Evolutionary conservation across 1,140 invertebrate species (phyloP).

Genomic region (Drosophila novamexicana): DNA sequence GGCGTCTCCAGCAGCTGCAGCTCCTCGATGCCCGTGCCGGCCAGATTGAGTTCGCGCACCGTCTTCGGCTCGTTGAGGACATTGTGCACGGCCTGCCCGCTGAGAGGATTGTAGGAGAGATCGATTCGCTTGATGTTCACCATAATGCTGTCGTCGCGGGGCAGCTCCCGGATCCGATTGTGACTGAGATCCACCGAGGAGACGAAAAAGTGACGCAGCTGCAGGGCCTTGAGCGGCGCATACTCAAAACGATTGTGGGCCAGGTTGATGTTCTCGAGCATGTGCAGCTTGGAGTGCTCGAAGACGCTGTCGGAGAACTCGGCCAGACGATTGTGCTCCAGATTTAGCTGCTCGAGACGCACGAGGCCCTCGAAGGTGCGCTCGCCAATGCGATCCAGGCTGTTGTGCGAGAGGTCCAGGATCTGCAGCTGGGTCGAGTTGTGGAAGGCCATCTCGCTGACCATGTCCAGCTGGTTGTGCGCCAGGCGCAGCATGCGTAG

Average conservation of each 20-base stretch:
- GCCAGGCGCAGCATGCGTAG: conserved; percentile 89
- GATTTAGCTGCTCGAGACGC: conserved; percentile 90
- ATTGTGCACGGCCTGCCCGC: conserved; percentile 89
- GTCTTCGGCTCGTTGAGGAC: conserved; percentile 95
- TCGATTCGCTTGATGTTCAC: conserved; percentile 95
- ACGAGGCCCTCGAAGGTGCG: conserved; percentile 93
- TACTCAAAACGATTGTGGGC: conserved; percentile 91
- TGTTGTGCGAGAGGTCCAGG: conserved; percentile 91
- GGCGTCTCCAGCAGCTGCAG: conserved; percentile 92
- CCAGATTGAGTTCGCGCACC: conserved; percentile 91
- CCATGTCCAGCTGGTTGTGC: conserved; percentile 90
- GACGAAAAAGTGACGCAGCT: conserved; percentile 93
- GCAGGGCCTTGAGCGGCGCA: conserved; percentile 91
- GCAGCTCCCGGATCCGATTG: conserved; percentile 91
- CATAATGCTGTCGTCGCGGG: conserved; percentile 92
- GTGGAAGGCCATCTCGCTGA: conserved; percentile 94
- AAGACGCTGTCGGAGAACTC: conserved; percentile 94
- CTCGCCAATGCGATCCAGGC: conserved; percentile 90
- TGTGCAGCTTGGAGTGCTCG: conserved; percentile 90
- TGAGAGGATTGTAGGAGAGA: conserved; percentile 93
- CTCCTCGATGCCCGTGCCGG: conserved; percentile 89
- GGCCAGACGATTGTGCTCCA: conserved; percentile 90
- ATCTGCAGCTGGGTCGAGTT: conserved; percentile 95
- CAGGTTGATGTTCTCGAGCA: conserved; percentile 92
- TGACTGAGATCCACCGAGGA: conserved; percentile 91